phyloP scores from a whole-genome alignment of 1,140 invertebrate genomes.

The Leguminivora glycinivorella region DNA sequence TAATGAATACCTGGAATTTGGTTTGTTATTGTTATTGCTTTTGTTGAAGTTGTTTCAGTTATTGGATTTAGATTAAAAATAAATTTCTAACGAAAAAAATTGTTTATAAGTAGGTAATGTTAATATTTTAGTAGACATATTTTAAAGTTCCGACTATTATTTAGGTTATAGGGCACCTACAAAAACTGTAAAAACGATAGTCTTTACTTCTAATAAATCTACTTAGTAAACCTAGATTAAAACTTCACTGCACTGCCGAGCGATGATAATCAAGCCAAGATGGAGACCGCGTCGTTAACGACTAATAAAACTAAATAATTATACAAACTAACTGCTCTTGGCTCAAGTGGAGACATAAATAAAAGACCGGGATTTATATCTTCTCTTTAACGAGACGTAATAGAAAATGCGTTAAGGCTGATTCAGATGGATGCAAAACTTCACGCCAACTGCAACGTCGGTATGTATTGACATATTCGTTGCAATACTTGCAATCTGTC shows the following conservation, averaged over 20 bases:
- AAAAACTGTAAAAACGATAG: no score
- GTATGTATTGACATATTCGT: no score
- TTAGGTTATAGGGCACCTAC: no score
- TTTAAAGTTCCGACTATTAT: no score
- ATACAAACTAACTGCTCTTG: conserved; percentile 7
- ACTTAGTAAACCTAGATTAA: neutral
- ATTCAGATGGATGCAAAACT: no score
- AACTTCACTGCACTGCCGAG: neutral
- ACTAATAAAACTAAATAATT: conserved; percentile 16
- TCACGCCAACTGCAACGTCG: no score
- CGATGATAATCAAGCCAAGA: neutral
- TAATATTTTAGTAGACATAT: no score
- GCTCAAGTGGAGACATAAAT: neutral
- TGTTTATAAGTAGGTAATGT: no score
- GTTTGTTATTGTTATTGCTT: neutral
- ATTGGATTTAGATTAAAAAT: neutral
- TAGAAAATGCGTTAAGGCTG: neutral
- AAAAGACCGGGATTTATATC: neutral
- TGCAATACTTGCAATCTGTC: no score
- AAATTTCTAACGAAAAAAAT: no score
- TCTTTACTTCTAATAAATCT: neutral
- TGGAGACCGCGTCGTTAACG: neutral
- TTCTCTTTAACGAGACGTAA: neutral
- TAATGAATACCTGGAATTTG: neutral
- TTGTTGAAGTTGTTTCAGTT: neutral